Evolutionary conservation across 1,140 invertebrate genomes (phyloP), one percentile per base, ranked within the genome.

Genomic region (Cydia splendana): DNA sequence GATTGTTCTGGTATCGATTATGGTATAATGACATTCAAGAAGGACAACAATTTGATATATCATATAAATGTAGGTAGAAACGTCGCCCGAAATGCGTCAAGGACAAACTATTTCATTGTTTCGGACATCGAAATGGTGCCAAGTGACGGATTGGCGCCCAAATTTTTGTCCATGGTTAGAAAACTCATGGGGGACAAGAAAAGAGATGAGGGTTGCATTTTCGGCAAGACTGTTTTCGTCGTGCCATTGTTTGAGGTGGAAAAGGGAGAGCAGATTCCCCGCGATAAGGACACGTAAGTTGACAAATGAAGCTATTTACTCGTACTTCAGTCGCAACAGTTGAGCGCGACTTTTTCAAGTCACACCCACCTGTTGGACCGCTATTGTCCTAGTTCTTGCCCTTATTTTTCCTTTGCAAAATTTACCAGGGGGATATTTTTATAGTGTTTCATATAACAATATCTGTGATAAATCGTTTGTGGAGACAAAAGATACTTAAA

Each of bases 41-140:
- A 91, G 42, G 83, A 88, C 9, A 88, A 94, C 34, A 88, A 88
- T 30, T 91, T 96, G 82, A 92, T 94, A 15, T 97, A 97, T 91
- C 96, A 96, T 0, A 96, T 97, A 78, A 97, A 97, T 82, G 95
- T 97, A 0, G 96, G 94, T 2, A 94, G 96, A 81, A 97, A 96
- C 80, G 95, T 95, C 2, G 96, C 96, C 0, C 93, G 96, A 77
- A 93, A 91, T 65, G 93, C 94, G 15, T 94, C 96, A 1, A 88
- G 85, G 38, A 96, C 96, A 10, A 89, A 94, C 75, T 95, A 96
- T 85, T 95, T 97, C 74, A 89, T 98, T 82, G 96, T 97, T 0
- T 96, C 95, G 6, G 96, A 97, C 87, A 95, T 97, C 77, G 96
- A 97, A 87, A 93, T 97, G 75, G 93, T 96, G 71, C 96, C 96